Base-by-base conservation (phyloP, 2,797 vertebrate species). In the Huso huso region DNA sequence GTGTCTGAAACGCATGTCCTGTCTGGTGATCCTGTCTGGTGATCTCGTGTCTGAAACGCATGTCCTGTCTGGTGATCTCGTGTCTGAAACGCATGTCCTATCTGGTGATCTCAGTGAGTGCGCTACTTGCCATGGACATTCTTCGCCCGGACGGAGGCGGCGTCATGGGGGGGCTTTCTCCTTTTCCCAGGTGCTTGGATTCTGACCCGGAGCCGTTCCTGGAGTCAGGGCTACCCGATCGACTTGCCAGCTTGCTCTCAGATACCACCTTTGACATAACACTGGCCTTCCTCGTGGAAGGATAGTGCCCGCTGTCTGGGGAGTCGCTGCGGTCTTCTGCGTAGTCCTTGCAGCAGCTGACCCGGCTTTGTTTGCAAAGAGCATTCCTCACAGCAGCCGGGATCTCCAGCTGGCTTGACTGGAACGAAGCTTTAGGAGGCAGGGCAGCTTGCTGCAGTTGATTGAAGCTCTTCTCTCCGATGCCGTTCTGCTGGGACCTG, bases 81-180 rank as follows among this genome's bases (percentile, higher is more conserved):
- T 37, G 2, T 37, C 23, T 37, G 4, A 37, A 37, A 37, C 23
- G 51, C 6, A 53, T 10, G 11, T 48, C 23, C 49, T 48, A 9
- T 23, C 51, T 10, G 8, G 63, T 49, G 11, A 60, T n/a, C 63
- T 52, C n/a, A 48, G 15, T 49, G 12, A 23, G 2, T 13, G 55
- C 52, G 81, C 76, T 88, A 93, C 94, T 93, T 86, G 94, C 94
- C 93, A 97, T 94, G 50, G 94, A 96, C 83, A 94, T 86, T 79
- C 92, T 92, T 65, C 90, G 88, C 9, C 88, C 92, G 8, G 78
- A 64, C 12, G 87, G 83, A 10, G 89, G 83, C 0, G 88, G 88
- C 18, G 85, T 87, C 66, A 82, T 62, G 2, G 76, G 68, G 0
- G 86, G 86, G 70, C 84, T 86, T 71, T 93, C 91, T 58, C 80